A percentile compares a stretch with the other conserved stretches of the same genome.
Conservation (phyloP, 2,888 invertebrate genomes). For the Timema cristinae region DNA sequence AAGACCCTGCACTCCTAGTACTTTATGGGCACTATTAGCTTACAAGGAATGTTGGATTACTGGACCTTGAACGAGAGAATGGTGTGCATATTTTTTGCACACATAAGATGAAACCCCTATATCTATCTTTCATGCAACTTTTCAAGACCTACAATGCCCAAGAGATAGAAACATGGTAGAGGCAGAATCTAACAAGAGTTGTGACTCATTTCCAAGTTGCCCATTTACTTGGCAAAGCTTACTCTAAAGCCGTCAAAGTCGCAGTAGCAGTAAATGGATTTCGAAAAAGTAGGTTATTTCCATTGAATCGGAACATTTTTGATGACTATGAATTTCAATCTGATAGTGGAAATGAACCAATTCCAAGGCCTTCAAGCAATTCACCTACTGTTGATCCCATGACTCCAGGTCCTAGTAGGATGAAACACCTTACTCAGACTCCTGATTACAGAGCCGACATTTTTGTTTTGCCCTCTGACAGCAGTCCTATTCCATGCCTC, state of each 20-base stretch:
- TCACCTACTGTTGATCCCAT: too few relatives aligned
- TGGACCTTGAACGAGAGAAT: not conserved
- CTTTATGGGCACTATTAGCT: constrained; percentile 30
- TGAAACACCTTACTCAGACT: too few relatives aligned
- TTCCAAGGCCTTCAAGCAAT: too few relatives aligned
- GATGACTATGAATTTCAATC: not conserved
- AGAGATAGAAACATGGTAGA: constrained; percentile 6
- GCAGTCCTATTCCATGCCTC: too few relatives aligned
- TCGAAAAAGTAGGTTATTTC: not conserved
- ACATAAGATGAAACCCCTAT: constrained; percentile 7
- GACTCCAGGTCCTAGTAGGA: too few relatives aligned
- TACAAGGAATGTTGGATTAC: constrained; percentile 22
- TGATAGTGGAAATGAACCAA: too few relatives aligned
- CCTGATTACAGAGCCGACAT: too few relatives aligned
- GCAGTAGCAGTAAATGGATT: constrained; percentile 4
- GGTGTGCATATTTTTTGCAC: constrained; percentile 1
- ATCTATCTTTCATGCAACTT: not conserved
- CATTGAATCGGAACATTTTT: not conserved
- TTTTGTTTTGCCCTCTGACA: too few relatives aligned
- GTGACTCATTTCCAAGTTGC: constrained; percentile 6
- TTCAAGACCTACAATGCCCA: not conserved
- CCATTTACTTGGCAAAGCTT: not conserved
- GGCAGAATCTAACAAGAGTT: not conserved
- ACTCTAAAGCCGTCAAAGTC: not conserved
- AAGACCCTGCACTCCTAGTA: constrained; percentile 34